Conservation (phyloP, 2,888 invertebrate genomes). For the Branchipolynoe longqiensis region DNA sequence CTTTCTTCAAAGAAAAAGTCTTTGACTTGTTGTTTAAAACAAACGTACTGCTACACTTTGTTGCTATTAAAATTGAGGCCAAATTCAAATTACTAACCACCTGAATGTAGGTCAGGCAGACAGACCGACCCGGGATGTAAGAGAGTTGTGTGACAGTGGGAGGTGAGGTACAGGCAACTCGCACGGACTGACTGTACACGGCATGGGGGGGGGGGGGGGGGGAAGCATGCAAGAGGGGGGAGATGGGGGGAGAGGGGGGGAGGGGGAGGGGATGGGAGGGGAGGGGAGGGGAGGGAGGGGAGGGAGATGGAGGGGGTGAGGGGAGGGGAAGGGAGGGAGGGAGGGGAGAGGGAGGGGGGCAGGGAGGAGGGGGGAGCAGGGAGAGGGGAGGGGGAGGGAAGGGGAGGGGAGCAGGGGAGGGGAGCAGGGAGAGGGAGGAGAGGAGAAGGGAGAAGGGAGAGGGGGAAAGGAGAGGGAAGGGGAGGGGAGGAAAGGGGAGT, state of each 20-base stretch:
- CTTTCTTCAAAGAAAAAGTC: too few relatives aligned
- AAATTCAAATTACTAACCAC: too few relatives aligned
- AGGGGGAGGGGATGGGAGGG: not conserved
- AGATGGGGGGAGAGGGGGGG: not conserved
- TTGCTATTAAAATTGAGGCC: too few relatives aligned
- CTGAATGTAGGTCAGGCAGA: too few relatives aligned
- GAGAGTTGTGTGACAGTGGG: too few relatives aligned
- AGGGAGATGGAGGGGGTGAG: not conserved
- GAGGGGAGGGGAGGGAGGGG: not conserved
- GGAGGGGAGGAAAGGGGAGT: not conserved
- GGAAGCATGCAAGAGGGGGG: too few relatives aligned
- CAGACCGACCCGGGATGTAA: too few relatives aligned
- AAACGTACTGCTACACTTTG: too few relatives aligned
- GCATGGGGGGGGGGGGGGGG: not conserved
- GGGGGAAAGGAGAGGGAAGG: not conserved
- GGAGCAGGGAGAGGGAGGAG: not conserved
- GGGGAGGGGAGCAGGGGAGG: not conserved
- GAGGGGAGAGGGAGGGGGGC: not conserved
- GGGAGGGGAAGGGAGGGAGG: not conserved
- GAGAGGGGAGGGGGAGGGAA: not conserved
- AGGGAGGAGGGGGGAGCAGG: not conserved
- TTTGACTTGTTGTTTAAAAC: too few relatives aligned
- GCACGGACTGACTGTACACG: not conserved
- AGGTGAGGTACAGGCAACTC: too few relatives aligned
- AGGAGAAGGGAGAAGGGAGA: not conserved